A percentile compares a stretch with the other conserved stretches of the same genome.
These are phyloP conservation scores for Muntiacus reevesi DNA, from an alignment of 2,113 vertebrate species.

Conservation along the genomic window DNA sequence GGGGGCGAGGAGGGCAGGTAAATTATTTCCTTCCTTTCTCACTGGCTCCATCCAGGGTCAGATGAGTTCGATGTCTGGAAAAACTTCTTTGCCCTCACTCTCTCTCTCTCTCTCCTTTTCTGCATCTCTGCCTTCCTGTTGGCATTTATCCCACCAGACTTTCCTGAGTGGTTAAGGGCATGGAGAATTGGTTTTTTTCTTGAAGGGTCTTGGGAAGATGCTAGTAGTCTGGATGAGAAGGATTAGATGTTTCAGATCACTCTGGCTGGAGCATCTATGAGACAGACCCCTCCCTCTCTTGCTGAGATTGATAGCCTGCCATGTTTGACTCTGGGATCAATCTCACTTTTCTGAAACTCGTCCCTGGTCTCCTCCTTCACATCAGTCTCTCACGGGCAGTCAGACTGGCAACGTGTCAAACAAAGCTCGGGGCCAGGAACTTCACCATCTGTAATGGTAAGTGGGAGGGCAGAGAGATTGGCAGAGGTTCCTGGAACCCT, in stretches of 20 bases:
- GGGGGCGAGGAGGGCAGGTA: not conserved
- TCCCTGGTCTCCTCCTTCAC: not conserved
- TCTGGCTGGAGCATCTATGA: not conserved
- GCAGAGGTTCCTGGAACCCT: not conserved
- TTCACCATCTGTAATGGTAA: not conserved
- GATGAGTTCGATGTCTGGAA: not conserved
- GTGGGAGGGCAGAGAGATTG: not conserved
- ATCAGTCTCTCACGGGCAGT: not conserved
- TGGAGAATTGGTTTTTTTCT: not conserved
- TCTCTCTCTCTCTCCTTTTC: not conserved
- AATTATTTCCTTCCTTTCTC: not conserved
- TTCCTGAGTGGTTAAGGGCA: not conserved
- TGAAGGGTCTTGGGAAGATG: not conserved
- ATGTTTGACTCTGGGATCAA: not conserved
- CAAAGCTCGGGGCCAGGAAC: not conserved
- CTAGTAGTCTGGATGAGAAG: not conserved
- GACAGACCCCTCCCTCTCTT: not conserved
- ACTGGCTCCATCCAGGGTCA: not conserved
- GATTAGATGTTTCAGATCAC: not conserved
- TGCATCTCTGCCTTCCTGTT: not conserved
- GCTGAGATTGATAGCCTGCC: not conserved
- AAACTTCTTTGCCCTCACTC: not conserved
- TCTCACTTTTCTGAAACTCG: not conserved
- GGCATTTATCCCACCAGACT: not conserved
- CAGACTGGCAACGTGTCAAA: not conserved